phyloP scores from a whole-genome alignment of 2,888 invertebrate species.

The Cephus runcator region DNA sequence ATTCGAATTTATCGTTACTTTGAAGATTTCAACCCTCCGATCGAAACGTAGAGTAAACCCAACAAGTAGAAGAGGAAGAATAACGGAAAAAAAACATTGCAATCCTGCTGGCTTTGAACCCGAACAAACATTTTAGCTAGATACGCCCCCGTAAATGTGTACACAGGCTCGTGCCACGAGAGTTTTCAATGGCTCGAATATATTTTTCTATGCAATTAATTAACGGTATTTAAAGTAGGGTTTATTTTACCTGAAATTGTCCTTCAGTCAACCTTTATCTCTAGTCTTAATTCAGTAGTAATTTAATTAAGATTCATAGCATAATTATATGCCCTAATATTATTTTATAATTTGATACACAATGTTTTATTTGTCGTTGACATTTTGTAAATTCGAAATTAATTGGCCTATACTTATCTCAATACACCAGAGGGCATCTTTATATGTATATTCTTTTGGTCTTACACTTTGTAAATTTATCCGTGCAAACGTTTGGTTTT shows the following conservation, averaged over 20 bases:
- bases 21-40: conserved; percentile 49
- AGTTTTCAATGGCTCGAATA: background rate
- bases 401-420: background rate
- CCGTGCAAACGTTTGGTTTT: background rate
- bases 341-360: background rate
- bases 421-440: background rate
- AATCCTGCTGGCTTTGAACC: conserved; percentile 44
- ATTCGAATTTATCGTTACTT: conserved; percentile 44
- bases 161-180: background rate
- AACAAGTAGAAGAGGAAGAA: background rate
- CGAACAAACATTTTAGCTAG: conserved; percentile 42
- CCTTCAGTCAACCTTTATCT: background rate
- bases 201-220: background rate
- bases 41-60: conserved; percentile 39
- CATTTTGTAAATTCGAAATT: background rate
- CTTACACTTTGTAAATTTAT: background rate
- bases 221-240: background rate
- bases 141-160: conserved; percentile 22
- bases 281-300: background rate
- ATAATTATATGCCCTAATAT: background rate
- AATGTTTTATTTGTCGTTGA: background rate
- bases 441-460: background rate
- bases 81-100: conserved; percentile 28
- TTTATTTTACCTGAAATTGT: background rate
- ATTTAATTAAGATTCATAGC: background rate